phyloP scores from a whole-genome alignment of 2,797 vertebrate species.

The Etheostoma perlongum region DNA sequence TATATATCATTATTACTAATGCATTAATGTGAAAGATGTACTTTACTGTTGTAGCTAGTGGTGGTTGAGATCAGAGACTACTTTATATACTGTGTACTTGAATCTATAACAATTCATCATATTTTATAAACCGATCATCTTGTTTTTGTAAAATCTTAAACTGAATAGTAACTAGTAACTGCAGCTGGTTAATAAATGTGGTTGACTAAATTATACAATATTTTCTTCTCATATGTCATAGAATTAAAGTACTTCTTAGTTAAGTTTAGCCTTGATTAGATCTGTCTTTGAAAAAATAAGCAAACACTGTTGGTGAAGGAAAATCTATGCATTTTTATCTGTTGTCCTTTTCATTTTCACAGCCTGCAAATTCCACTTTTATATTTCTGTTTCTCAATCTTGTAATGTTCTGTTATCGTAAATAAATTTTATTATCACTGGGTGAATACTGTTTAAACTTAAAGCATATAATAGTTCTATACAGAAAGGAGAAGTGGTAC shows the following conservation, averaged over 20 bases:
- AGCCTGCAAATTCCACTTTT: not conserved
- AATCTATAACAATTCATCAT: not conserved
- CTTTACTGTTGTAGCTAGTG: not conserved
- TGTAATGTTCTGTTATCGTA: constrained; percentile 40
- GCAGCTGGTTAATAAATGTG: not conserved
- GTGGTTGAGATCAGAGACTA: not conserved
- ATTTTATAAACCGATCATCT: not conserved
- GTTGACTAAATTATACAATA: not conserved
- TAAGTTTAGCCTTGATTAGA: not conserved
- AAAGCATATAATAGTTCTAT: not conserved
- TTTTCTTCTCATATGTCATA: not conserved
- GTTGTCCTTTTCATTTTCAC: not conserved
- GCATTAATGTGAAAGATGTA: not conserved
- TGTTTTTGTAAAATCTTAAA: not conserved
- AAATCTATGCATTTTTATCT: not conserved
- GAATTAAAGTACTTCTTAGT: not conserved
- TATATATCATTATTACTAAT: not conserved
- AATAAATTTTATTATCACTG: constrained; percentile 57
- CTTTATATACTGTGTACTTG: not conserved
- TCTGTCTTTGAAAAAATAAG: not conserved
- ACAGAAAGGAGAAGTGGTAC: not conserved
- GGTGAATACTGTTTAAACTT: constrained; percentile 4
- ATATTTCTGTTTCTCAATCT: constrained; percentile 19
- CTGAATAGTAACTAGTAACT: not conserved
- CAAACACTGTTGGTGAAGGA: not conserved